phyloP scores from a whole-genome alignment of 1,140 invertebrate species.

The Grapholita molesta region DNA sequence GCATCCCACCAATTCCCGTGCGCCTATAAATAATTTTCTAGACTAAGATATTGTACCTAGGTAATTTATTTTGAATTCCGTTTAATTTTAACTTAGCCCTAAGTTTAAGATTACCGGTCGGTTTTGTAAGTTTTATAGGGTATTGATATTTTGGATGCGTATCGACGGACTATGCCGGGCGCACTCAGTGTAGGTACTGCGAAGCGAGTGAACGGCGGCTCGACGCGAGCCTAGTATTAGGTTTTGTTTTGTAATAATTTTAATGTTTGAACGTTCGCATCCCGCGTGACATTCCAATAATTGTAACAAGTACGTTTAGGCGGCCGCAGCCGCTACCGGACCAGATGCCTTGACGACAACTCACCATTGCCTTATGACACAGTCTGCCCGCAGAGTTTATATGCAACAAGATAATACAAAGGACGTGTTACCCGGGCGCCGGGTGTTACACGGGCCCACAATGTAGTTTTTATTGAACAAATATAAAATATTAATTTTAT shows the following conservation, averaged over 20 bases:
- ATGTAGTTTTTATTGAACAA: constrained; percentile 78
- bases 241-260: constrained; percentile 49
- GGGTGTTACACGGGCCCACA: constrained; percentile 71
- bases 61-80: constrained; percentile 80
- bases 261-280: constrained; percentile 62
- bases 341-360: constrained; percentile 62
- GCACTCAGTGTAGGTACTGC: constrained; percentile 35
- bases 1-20: constrained; percentile 59
- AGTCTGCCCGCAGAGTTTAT: constrained; percentile 76
- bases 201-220: constrained; percentile 49
- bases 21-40: constrained; percentile 73
- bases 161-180: constrained; percentile 44
- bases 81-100: constrained; percentile 78
- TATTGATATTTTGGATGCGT: constrained; percentile 66
- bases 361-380: constrained; percentile 75
- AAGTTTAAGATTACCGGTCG: constrained; percentile 74
- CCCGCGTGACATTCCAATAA: constrained; percentile 75
- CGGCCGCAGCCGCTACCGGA: constrained; percentile 43
- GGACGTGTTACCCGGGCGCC: constrained; percentile 75
- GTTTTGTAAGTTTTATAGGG: constrained; percentile 80
- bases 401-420: constrained; percentile 77
- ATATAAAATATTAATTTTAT: constrained; percentile 78
- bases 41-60: constrained; percentile 79
- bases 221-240: constrained; percentile 43
- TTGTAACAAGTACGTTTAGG: constrained; percentile 57